Conservation (phyloP, 92 coral and sea anemone species). For the Palythoa grandis region DNA sequence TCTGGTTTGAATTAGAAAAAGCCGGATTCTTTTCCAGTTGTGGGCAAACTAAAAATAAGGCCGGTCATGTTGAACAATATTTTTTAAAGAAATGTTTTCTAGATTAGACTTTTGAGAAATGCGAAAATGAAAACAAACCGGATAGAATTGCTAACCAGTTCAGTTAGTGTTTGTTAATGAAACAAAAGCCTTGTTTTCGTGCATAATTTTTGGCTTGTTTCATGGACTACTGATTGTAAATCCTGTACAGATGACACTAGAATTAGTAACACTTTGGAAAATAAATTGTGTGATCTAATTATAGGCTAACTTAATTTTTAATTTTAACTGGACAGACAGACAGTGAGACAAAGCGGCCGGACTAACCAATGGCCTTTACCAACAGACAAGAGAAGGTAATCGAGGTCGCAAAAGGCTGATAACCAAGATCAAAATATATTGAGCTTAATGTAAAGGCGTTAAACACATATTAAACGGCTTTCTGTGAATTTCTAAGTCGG, state of each 20-base stretch:
- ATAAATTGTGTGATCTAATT: not conserved
- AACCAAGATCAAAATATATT: not conserved
- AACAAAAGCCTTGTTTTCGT: not conserved
- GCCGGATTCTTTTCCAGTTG: not conserved
- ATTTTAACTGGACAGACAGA: not conserved
- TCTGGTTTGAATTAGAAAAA: not conserved
- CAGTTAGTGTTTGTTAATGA: not conserved
- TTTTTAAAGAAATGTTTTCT: not conserved
- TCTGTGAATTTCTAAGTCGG: not conserved
- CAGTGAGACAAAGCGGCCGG: not conserved
- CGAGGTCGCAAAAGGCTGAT: not conserved
- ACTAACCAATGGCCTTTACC: too few relatives aligned
- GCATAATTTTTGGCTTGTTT: not conserved
- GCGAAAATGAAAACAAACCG: not conserved
- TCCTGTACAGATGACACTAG: not conserved
- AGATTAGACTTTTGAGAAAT: not conserved
- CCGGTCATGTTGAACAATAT: not conserved
- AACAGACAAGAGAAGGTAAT: not conserved
- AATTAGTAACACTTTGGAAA: not conserved
- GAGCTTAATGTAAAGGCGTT: not conserved
- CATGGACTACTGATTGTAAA: not conserved
- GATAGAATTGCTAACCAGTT: not conserved
- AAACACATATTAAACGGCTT: not conserved
- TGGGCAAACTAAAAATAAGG: not conserved
- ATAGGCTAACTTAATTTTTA: not conserved